These are phyloP conservation scores for Acanthoscelides obtectus DNA, from an alignment of 2,888 invertebrate genomes.

Conservation along the genomic window DNA sequence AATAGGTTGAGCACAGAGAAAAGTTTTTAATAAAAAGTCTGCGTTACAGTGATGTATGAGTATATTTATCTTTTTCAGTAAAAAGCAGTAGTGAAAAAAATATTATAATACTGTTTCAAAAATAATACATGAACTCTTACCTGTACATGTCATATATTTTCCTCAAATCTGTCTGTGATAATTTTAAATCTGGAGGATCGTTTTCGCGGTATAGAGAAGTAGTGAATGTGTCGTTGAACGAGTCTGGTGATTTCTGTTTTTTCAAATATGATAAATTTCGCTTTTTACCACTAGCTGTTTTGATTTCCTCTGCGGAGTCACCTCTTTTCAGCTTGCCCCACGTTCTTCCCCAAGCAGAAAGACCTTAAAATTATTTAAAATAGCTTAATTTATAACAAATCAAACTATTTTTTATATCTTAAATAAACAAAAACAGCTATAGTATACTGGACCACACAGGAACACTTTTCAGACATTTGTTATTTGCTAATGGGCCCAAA, in stretches of 20 bases:
- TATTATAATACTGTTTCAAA: too few relatives aligned
- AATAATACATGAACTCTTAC: too few relatives aligned
- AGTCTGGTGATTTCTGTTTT: conserved; percentile 9
- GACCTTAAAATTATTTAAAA: neutral
- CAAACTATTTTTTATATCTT: too few relatives aligned
- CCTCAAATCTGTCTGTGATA: conserved; percentile 31
- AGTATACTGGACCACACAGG: too few relatives aligned
- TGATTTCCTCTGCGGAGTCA: conserved; percentile 54
- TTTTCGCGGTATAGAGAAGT: conserved; percentile 6
- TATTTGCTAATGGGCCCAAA: too few relatives aligned
- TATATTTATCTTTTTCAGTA: too few relatives aligned
- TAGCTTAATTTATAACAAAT: neutral
- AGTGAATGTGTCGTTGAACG: conserved; percentile 14
- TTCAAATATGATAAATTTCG: conserved; percentile 49
- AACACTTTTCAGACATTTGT: too few relatives aligned
- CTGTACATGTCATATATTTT: conserved; percentile 35
- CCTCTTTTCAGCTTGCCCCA: conserved; percentile 58
- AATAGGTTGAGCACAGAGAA: too few relatives aligned
- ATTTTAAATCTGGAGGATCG: conserved; percentile 18
- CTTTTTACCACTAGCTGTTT: conserved; percentile 28
- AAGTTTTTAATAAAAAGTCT: too few relatives aligned
- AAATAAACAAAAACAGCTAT: too few relatives aligned
- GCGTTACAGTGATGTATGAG: too few relatives aligned
- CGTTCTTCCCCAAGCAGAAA: conserved; percentile 54
- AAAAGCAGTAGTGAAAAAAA: too few relatives aligned